These are phyloP conservation scores for Bombus ignitus DNA, from an alignment of 1,140 invertebrate genomes.

Conservation along the genomic window DNA sequence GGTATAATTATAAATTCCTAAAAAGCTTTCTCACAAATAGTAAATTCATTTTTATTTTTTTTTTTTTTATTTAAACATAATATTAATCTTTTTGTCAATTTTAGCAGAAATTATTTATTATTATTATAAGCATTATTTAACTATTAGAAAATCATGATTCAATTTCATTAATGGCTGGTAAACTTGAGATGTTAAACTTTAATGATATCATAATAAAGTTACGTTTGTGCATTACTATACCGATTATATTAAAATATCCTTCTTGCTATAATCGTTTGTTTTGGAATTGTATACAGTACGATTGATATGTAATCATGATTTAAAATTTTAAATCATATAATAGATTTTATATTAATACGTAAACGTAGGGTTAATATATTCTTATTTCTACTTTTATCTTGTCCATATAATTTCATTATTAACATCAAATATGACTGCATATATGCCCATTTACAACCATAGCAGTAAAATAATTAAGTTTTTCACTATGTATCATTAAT, in stretches of 20 bases:
- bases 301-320: neutral
- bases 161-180: neutral
- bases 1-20: conserved; percentile 9
- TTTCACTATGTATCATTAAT: neutral
- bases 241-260: neutral
- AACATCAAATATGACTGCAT: neutral
- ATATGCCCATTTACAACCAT: neutral
- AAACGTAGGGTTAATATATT: neutral
- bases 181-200: neutral
- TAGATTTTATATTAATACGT: no score
- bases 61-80: neutral
- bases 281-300: neutral
- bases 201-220: neutral
- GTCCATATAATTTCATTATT: neutral
- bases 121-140: no score
- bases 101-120: neutral
- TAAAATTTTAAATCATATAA: neutral
- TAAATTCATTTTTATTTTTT: conserved; percentile 9
- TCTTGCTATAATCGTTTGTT: neutral
- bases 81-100: neutral
- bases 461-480: neutral
- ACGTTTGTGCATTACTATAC: neutral
- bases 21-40: neutral
- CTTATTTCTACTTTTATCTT: neutral
- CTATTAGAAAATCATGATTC: neutral